Evolutionary conservation across 2,113 vertebrate species (phyloP).

Genomic region (Sialia sialis): DNA sequence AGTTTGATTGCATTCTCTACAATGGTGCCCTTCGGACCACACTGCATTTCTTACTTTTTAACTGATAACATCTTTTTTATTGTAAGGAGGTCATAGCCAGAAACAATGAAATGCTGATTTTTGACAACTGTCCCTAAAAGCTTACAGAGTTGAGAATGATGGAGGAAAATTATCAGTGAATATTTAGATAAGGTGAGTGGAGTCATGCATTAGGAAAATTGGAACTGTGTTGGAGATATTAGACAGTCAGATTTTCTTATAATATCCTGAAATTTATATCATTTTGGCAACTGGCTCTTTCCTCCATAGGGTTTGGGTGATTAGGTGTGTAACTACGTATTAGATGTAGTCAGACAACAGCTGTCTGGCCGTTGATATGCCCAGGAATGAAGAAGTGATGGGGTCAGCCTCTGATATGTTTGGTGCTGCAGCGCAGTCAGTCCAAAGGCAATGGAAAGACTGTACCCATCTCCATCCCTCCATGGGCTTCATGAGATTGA

Average conservation of each 20-base stretch:
- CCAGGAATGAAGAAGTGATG: not conserved
- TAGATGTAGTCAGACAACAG: not conserved
- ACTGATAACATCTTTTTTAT: constrained; percentile 37
- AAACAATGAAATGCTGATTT: constrained; percentile 67
- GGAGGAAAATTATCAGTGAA: constrained; percentile 13
- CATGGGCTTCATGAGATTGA: not conserved
- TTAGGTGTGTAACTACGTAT: not conserved
- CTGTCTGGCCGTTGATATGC: not conserved
- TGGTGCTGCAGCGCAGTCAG: not conserved
- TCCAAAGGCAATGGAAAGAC: not conserved
- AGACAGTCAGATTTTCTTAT: constrained; percentile 29
- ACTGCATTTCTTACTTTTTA: constrained; percentile 53
- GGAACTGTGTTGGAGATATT: constrained; percentile 9
- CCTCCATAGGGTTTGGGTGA: not conserved
- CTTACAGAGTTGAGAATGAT: constrained; percentile 46
- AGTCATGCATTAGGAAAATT: constrained; percentile 54
- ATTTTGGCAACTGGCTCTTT: constrained; percentile 20
- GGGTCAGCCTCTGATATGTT: not conserved
- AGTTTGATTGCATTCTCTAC: constrained; percentile 36
- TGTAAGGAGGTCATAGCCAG: constrained; percentile 53
- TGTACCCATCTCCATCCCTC: not conserved
- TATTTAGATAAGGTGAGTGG: constrained; percentile 32
- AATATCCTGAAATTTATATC: constrained; percentile 3
- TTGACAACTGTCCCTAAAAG: constrained; percentile 52
- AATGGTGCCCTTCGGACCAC: not conserved